A percentile compares a stretch with the other conserved stretches of the same genome.
These are phyloP conservation scores for Heliangelus exortis DNA, from an alignment of 2,797 vertebrate genomes.

Conservation along the genomic window DNA sequence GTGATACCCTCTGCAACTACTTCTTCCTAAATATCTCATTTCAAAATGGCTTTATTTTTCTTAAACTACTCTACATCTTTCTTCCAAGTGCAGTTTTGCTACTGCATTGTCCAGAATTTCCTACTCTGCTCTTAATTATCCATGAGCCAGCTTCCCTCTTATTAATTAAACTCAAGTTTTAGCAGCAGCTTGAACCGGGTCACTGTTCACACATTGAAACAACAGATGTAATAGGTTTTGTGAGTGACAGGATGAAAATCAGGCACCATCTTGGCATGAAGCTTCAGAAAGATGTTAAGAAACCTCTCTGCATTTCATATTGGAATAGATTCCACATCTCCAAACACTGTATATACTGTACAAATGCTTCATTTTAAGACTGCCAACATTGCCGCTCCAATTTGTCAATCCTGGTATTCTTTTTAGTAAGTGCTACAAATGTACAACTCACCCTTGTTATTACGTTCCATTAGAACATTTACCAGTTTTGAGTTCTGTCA, in stretches of 20 bases:
- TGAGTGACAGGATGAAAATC: constrained; percentile 76
- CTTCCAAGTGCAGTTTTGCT: not conserved
- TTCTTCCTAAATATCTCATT: not conserved
- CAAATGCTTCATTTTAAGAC: constrained; percentile 71
- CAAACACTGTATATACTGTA: constrained; percentile 70
- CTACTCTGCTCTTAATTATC: constrained; percentile 58
- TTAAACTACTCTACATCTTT: not conserved
- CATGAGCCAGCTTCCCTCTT: constrained; percentile 43
- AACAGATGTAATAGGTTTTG: constrained; percentile 71
- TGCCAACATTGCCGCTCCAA: constrained; percentile 72
- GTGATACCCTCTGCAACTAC: not conserved
- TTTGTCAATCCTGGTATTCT: constrained; percentile 72
- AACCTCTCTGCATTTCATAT: constrained; percentile 65
- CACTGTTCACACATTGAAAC: constrained; percentile 67
- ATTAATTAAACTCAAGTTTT: constrained; percentile 75
- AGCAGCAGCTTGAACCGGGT: constrained; percentile 72
- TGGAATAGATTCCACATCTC: constrained; percentile 65
- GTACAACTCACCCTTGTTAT: constrained; percentile 72
- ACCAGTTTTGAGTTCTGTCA: constrained; percentile 75
- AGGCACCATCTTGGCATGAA: constrained; percentile 70
- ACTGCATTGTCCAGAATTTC: constrained; percentile 52
- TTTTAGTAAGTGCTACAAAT: constrained; percentile 73
- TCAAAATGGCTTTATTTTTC: constrained; percentile 31
- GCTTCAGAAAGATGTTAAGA: constrained; percentile 70
- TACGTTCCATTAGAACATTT: constrained; percentile 75